Evolutionary conservation across 2,888 invertebrate genomes (phyloP).

Genomic region (Pseudeuparius sepicola): DNA sequence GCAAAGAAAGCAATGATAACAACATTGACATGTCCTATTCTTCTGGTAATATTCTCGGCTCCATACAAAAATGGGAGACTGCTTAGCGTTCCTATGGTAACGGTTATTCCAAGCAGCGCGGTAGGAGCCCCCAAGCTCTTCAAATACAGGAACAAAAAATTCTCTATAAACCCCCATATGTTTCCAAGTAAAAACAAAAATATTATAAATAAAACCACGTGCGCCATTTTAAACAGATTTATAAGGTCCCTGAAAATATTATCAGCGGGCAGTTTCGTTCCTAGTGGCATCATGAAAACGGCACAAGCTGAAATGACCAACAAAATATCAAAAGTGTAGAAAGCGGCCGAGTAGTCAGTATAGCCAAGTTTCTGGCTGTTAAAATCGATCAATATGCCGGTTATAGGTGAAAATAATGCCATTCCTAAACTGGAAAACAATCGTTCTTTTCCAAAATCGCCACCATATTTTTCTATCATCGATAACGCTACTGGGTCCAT

Average conservation of each 20-base stretch:
- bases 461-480: constrained; percentile 75
- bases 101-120: constrained; percentile 71
- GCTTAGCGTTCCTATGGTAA: constrained; percentile 74
- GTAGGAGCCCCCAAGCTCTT: constrained; percentile 77
- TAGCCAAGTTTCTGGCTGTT: constrained; percentile 57
- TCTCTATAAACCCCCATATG: constrained; percentile 84
- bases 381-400: constrained; percentile 68
- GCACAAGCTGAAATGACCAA: constrained; percentile 62
- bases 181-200: constrained; percentile 76
- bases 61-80: constrained; percentile 78
- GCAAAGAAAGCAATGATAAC: constrained; percentile 78
- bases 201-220: constrained; percentile 69
- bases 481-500: constrained; percentile 82
- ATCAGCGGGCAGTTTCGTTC: constrained; percentile 67
- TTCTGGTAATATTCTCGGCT: constrained; percentile 71
- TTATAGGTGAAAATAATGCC: constrained; percentile 73
- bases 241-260: constrained; percentile 66
- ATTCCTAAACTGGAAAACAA: constrained; percentile 73
- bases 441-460: constrained; percentile 72
- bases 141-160: constrained; percentile 76
- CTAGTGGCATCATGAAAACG: constrained; percentile 68
- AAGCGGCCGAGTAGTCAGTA: constrained; percentile 82
- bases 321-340: constrained; percentile 68
- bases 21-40: constrained; percentile 73
- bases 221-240: constrained; percentile 66